Evolutionary conservation across 2,113 vertebrate genomes (phyloP).

Genomic region (Myrmophylax atrothorax): DNA sequence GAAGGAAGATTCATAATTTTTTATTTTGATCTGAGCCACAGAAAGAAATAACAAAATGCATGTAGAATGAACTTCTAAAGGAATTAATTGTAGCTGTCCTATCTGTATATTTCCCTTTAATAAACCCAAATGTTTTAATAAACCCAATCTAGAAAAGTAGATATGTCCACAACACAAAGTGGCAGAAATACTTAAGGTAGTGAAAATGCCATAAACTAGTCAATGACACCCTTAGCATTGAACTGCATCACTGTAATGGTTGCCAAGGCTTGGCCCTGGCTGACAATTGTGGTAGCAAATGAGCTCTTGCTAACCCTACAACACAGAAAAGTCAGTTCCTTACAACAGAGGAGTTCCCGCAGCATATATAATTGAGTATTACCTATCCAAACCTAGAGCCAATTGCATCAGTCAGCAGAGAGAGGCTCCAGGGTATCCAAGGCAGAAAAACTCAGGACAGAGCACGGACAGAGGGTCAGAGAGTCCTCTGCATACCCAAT

Average conservation of each 20-base stretch:
- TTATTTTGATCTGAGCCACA: not conserved
- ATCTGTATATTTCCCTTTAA: not conserved
- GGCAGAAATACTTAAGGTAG: not conserved
- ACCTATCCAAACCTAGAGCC: too few relatives aligned
- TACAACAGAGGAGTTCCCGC: not conserved
- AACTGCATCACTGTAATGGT: not conserved
- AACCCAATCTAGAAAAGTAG: not conserved
- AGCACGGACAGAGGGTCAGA: not conserved
- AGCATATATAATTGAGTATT: rapidly evolving
- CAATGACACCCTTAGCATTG: not conserved
- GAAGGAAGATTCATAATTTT: not conserved
- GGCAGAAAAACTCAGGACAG: not conserved
- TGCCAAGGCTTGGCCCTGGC: not conserved
- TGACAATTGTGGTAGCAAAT: rapidly evolving
- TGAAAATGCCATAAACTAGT: not conserved
- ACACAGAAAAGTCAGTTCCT: rapidly evolving
- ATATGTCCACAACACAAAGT: not conserved
- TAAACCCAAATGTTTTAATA: not conserved
- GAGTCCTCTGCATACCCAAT: not conserved
- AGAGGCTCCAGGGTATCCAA: not conserved
- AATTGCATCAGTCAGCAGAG: not conserved
- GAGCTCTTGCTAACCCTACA: not conserved
- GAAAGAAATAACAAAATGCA: not conserved
- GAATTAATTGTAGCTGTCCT: not conserved
- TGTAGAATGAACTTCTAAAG: not conserved